Percentiles rank a stretch among this genome's conserved stretches.
Evolutionary conservation across 2,113 vertebrate genomes (phyloP).

Genomic region (Recurvirostra avosetta): DNA sequence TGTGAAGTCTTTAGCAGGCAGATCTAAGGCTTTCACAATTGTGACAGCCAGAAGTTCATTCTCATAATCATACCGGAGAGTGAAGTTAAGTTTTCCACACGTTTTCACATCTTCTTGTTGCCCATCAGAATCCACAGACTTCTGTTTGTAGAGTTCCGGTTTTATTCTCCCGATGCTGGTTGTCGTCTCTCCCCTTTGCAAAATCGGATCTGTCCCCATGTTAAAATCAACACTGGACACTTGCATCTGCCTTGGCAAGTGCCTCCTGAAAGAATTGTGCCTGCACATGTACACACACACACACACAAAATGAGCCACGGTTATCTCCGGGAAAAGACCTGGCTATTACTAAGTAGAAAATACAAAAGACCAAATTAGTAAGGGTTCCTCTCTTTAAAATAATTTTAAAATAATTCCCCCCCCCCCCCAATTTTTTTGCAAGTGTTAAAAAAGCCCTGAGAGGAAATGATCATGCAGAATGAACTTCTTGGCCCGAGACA

Average conservation of each 20-base stretch:
- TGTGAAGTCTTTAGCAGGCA: conserved; percentile 94
- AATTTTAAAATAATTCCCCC: neutral
- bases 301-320: neutral
- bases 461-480: neutral
- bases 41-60: conserved; percentile 89
- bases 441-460: neutral
- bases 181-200: conserved; percentile 89
- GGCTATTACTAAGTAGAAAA: neutral
- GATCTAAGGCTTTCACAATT: conserved; percentile 92
- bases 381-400: neutral
- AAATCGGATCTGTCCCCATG: conserved; percentile 78
- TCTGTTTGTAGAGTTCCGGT: conserved; percentile 97
- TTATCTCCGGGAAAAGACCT: conserved; percentile 12
- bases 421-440: neutral
- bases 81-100: conserved; percentile 95
- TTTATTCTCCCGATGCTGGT: conserved; percentile 97
- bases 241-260: conserved; percentile 94
- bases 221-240: conserved; percentile 93
- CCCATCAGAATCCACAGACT: conserved; percentile 93
- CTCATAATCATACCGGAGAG: conserved; percentile 91
- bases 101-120: conserved; percentile 85
- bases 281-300: conserved; percentile 70
- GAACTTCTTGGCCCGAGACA: neutral
- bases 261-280: conserved; percentile 96
- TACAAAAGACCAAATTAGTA: neutral